Evolutionary conservation across 2,797 vertebrate genomes (phyloP).

Genomic region (Nannoperca australis): DNA sequence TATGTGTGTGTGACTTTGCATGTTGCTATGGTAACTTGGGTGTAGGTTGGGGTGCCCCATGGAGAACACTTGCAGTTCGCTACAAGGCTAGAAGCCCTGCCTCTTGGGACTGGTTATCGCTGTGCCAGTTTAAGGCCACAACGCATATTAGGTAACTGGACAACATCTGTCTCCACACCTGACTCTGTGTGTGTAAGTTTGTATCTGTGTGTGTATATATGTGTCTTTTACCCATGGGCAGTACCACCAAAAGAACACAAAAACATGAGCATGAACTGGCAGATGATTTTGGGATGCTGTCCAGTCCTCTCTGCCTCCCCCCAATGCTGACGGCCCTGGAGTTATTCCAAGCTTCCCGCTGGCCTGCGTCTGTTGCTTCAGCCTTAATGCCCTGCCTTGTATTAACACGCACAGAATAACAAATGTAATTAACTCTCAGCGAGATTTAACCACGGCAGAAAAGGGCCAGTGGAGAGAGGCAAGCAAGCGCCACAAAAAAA

Average conservation of each 20-base stretch:
- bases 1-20: constrained; percentile 43
- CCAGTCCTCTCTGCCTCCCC: constrained; percentile 48
- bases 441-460: constrained; percentile 53
- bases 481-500: background rate
- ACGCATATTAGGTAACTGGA: constrained; percentile 28
- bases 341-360: constrained; percentile 68
- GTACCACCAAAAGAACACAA: constrained; percentile 6
- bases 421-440: constrained; percentile 70
- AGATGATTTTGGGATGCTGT: constrained; percentile 39
- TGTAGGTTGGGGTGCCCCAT: constrained; percentile 65
- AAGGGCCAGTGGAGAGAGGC: constrained; percentile 39
- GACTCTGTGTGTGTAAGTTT: constrained; percentile 18
- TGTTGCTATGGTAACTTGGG: constrained; percentile 72
- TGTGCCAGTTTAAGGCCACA: constrained; percentile 29
- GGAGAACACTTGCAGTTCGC: constrained; percentile 61
- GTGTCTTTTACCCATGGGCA: constrained; percentile 5
- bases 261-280: constrained; percentile 37
- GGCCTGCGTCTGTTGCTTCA: constrained; percentile 66
- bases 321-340: constrained; percentile 60
- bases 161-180: constrained; percentile 45
- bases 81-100: constrained; percentile 52
- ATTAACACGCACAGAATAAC: constrained; percentile 69
- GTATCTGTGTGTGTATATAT: background rate
- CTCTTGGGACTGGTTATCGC: constrained; percentile 49
- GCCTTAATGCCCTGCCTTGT: constrained; percentile 61